Base-by-base conservation (phyloP, 2,797 vertebrate genomes). In the Poeciliopsis presidionis region DNA sequence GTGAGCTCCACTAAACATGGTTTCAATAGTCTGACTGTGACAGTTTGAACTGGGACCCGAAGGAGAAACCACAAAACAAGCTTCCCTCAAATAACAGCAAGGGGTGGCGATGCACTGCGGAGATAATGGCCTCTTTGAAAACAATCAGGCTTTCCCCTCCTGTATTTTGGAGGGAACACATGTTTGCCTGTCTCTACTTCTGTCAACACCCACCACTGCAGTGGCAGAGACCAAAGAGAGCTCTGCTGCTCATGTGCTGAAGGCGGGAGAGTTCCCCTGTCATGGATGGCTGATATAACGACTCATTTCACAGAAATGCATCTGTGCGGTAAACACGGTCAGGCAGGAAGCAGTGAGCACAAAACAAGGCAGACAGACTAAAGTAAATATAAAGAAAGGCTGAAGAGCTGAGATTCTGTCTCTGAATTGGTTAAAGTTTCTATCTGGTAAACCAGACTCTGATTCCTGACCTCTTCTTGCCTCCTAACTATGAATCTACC, bases 201-300 rank as follows among this genome's bases (percentile, higher is more conserved):
- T 93, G 93, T 94, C 92, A 94, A 91, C 93, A 93, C 86, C 87
- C 87, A 88, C 84, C 87, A 83, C 90, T 84, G 91, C 92, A 91
- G 92, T 90, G 88, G 92, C 87, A 87, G 83, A 90, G 83, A 90
- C 88, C 88, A 88, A 87, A 89, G 85, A 83, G 86, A 86, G 85
- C 63, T 63, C 72, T 45, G 79, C 86, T 86, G 72, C 79, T 83
- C 73, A 74, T 83, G 82, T 82, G 82, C 79, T 2, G 78, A 78
- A 78, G 76, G 85, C 82, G 82, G 77, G 77, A 78, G 81, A 75
- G 82, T 77, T 71, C 61, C 81, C 76, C 85, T 75, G 84, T 90
- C 90, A 89, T 88, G 74, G 87, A 74, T 13, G 81, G 80, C 84
- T 84, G 87, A 91, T 87, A 84, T 85, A 87, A 93, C 90, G 86